These are phyloP conservation scores for Prosopocoilus inquinatus DNA, from an alignment of 2,888 invertebrate genomes.

Conservation along the genomic window DNA sequence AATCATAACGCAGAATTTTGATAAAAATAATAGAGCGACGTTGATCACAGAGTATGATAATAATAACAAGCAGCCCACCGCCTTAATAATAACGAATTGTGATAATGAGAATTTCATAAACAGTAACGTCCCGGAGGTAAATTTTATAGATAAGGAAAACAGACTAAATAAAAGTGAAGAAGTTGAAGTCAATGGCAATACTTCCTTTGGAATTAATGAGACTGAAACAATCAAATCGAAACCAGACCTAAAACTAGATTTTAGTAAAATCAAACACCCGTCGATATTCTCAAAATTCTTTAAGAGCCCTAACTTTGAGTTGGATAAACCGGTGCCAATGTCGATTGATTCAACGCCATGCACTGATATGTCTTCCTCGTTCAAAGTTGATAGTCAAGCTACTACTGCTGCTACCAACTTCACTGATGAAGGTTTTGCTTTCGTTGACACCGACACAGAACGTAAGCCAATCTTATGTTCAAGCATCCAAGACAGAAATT, in stretches of 20 bases:
- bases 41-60: too few species aligned
- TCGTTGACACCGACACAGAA: conserved; percentile 28
- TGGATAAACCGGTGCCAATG: conserved; percentile 42
- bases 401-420: conserved; percentile 51
- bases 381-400: conserved; percentile 12
- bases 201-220: neutral
- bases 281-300: conserved; percentile 18
- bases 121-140: conserved; percentile 25
- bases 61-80: too few species aligned
- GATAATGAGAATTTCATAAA: conserved; percentile 39
- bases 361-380: conserved; percentile 11
- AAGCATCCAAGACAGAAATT: conserved; percentile 33
- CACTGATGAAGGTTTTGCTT: conserved; percentile 54
- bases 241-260: neutral
- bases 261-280: neutral
- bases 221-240: neutral
- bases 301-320: conserved; percentile 31
- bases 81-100: conserved; percentile 4
- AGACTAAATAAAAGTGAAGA: neutral
- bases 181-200: too few species aligned
- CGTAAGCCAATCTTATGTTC: conserved; percentile 10
- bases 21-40: too few species aligned
- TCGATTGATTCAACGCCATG: conserved; percentile 47
- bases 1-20: too few species aligned
- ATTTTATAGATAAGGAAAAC: neutral